These are phyloP conservation scores for Porphyrio hochstetteri DNA, from an alignment of 2,113 vertebrate genomes.

Conservation along the genomic window DNA sequence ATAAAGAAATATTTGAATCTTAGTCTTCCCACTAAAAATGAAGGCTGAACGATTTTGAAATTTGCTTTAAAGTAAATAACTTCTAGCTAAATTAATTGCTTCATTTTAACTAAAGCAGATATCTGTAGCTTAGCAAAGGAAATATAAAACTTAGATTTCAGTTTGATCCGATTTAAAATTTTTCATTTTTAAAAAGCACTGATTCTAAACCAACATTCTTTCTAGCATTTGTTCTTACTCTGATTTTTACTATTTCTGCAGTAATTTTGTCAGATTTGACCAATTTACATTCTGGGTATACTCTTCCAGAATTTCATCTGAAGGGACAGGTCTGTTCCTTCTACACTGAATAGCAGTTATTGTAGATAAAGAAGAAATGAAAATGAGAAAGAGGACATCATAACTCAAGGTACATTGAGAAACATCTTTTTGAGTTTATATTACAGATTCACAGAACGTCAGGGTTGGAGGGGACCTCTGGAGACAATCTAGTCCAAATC, in stretches of 20 bases:
- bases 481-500: too few relatives aligned
- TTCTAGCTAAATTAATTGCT: not conserved
- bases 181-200: not conserved
- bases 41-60: not conserved
- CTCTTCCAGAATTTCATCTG: not conserved
- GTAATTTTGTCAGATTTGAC: not conserved
- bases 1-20: not conserved
- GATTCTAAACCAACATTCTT: not conserved
- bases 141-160: not conserved
- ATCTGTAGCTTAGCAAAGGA: not conserved
- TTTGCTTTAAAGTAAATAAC: not conserved
- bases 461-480: too few relatives aligned
- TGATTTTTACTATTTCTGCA: not conserved
- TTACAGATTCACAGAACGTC: not conserved
- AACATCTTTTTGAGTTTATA: not conserved
- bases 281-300: not conserved
- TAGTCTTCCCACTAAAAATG: not conserved
- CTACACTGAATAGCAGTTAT: not conserved
- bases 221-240: not conserved
- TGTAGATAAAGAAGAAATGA: not conserved
- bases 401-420: not conserved
- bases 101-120: not conserved
- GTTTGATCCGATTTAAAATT: not conserved
- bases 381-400: not conserved
- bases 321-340: not conserved